A percentile compares a stretch with the other conserved stretches of the same genome.
These are phyloP conservation scores for Folsomia candida DNA, from an alignment of 2,888 invertebrate genomes.

Conservation along the genomic window DNA sequence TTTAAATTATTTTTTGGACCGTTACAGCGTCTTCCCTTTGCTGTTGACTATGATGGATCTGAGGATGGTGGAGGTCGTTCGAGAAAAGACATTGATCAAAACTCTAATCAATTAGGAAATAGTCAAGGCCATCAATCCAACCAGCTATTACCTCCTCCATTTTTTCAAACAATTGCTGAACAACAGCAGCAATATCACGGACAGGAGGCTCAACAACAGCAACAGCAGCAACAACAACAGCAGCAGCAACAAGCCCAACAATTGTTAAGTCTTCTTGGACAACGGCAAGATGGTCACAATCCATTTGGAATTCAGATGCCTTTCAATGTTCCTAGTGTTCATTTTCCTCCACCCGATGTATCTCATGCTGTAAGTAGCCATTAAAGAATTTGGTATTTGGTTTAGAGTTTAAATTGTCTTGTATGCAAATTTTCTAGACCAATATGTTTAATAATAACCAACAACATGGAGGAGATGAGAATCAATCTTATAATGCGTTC, in stretches of 20 bases:
- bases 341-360: conserved; percentile 23
- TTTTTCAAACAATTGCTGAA: conserved; percentile 45
- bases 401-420: background rate
- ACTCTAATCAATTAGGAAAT: conserved; percentile 42
- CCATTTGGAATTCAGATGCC: conserved; percentile 40
- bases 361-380: conserved; percentile 7
- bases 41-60: conserved; percentile 63
- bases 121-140: conserved; percentile 14
- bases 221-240: conserved; percentile 21
- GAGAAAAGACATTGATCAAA: conserved; percentile 52
- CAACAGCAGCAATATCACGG: conserved; percentile 28
- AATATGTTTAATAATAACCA: conserved; percentile 44
- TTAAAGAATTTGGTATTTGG: background rate
- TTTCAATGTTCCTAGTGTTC: conserved; percentile 35
- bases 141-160: conserved; percentile 45
- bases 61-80: conserved; percentile 27
- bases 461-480: conserved; percentile 55
- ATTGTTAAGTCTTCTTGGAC: conserved; percentile 22
- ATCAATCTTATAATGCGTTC: conserved; percentile 8
- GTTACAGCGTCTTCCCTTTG: conserved; percentile 64
- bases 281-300: conserved; percentile 22
- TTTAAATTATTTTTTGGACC: conserved; percentile 4
- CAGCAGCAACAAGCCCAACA: conserved; percentile 30
- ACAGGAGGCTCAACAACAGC: conserved; percentile 23
- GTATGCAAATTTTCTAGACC: conserved; percentile 14